Conservation (phyloP, 2,113 vertebrate species). For the Hystrix cristata region DNA sequence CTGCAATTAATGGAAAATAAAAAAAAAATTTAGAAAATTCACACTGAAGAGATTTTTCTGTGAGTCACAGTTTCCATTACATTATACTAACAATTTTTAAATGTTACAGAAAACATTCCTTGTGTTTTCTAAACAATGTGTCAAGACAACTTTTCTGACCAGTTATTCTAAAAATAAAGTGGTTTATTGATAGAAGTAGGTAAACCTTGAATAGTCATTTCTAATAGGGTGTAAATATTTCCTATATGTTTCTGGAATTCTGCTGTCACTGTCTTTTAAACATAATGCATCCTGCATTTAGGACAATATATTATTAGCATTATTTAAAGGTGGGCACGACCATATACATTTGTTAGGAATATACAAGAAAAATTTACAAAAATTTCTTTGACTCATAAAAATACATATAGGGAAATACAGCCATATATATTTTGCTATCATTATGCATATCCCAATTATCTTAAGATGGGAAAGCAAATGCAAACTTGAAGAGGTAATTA, state of each 20-base stretch:
- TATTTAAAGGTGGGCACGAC: background rate
- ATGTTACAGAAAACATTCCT: background rate
- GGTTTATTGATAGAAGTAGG: constrained; percentile 17
- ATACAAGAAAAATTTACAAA: background rate
- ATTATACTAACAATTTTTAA: constrained; percentile 19
- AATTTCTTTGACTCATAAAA: background rate
- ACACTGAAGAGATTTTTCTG: background rate
- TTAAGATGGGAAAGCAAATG: background rate
- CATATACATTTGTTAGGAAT: background rate
- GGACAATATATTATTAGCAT: background rate
- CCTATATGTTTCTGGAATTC: background rate
- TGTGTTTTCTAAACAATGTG: background rate
- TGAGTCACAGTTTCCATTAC: background rate
- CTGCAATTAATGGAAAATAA: constrained; percentile 10
- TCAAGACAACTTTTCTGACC: background rate
- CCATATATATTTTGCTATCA: background rate
- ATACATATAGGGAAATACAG: background rate
- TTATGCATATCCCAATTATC: background rate
- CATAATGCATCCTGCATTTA: background rate
- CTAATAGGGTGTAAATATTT: background rate
- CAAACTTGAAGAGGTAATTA: background rate
- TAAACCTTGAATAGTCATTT: background rate
- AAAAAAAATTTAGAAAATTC: constrained; percentile 9
- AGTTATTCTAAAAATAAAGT: constrained; percentile 31
- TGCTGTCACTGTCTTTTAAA: background rate